Evolutionary conservation across 2,888 invertebrate species (phyloP).

Genomic region (Pristionchus fissidentatus): DNA sequence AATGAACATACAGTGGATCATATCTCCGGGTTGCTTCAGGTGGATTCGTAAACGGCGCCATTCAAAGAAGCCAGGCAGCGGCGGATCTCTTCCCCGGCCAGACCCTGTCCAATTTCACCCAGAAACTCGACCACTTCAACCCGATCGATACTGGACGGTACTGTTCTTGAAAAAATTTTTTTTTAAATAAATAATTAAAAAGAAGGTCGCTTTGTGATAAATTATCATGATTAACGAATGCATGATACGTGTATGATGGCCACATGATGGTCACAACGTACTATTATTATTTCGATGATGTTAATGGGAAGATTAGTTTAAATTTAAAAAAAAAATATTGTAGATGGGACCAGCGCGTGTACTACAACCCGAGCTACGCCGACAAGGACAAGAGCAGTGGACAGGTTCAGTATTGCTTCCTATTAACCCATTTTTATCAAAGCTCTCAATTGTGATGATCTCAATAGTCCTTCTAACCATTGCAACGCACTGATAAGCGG

Average conservation of each 20-base stretch:
- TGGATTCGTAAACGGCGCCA: constrained; percentile 5
- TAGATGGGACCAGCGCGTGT: constrained; percentile 47
- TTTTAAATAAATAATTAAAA: no score
- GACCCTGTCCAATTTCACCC: background rate
- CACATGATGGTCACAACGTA: no score
- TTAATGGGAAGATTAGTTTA: no score
- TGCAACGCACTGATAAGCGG: no score
- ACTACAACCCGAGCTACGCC: constrained; percentile 57
- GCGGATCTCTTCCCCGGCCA: background rate
- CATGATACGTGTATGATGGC: no score
- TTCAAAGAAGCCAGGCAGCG: background rate
- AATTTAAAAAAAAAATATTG: no score
- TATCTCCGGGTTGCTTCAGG: background rate
- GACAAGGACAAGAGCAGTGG: background rate
- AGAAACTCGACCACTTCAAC: constrained; percentile 64
- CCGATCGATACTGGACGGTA: constrained; percentile 54
- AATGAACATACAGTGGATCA: no score
- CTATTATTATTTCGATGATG: no score
- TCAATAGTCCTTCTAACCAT: no score
- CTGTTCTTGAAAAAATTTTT: no score
- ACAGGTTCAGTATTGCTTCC: background rate
- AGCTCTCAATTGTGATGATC: no score
- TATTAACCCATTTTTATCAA: background rate
- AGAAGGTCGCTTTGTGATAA: background rate
- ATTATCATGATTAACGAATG: no score